Evolutionary conservation across 2,888 invertebrate genomes (phyloP), one percentile per base, ranked within the genome.

Genomic region (Tenthredo notha): DNA sequence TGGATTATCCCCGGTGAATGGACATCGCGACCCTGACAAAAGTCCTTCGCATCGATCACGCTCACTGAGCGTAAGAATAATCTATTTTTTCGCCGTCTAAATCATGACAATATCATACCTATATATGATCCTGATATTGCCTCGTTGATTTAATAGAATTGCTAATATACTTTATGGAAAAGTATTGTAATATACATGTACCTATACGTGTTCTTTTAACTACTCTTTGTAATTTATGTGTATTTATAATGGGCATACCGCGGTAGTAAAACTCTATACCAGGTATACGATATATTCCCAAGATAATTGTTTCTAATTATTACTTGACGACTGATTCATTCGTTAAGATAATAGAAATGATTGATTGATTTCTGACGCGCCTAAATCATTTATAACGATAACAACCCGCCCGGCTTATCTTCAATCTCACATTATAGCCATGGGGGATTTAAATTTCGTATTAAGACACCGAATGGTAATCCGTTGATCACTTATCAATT

Each of bases 51-150:
- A 54, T 54, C 77, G 29, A 77, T 43, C 40, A 74, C 77, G 47
- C 50, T 54, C 77, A 54, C 29, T n/a, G 47, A 77, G 7, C 54
- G 43, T 54, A 77, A 15, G 33, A 74, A 43, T 43, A 37, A 75
- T 75, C 21, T 25, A 47, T 29, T 72, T 80, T 54, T 83, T 83
- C 43, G 37, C 75, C 21, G 37, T 40, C 47, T 12, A 12, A 43
- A 85, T 47, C 65, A 84, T 43, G 47, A 72, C 72, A 77, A 77
- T 54, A 77, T 77, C 72, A 54, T 54, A 43, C 15, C 47, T 47
- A 15, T 47, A 47, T 29, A 6, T n/a, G 25, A 74, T 74, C 21
- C 21, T 40, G 21, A 43, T 74, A n/a, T 21, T 21, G n/a, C 37
- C 37, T 21, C 74, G 10, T 2, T 21, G 33, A 29, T 67, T 67